phyloP scores from a whole-genome alignment of 2,113 vertebrate genomes.

The Spilogale gracilis region DNA sequence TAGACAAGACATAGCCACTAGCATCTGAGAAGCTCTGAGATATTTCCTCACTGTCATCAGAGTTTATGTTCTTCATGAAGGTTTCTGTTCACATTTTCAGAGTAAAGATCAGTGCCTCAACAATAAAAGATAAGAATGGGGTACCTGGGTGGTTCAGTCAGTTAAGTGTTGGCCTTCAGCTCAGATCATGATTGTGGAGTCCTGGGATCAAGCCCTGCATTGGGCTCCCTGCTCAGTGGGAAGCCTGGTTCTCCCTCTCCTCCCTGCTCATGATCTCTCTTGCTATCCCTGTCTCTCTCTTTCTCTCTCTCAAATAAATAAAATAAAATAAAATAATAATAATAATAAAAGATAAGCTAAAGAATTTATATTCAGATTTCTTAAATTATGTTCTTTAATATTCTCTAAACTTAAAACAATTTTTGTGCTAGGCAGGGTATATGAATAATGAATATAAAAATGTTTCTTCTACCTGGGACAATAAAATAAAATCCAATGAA shows the following conservation, averaged over 20 bases:
- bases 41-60: not conserved
- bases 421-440: slow-evolving; percentile 8
- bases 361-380: slow-evolving; percentile 55
- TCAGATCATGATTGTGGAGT: not conserved
- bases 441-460: slow-evolving; percentile 58
- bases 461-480: slow-evolving; percentile 47
- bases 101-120: slow-evolving; percentile 19
- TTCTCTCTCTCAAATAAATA: not conserved
- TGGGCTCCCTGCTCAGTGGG: too few species aligned
- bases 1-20: not conserved
- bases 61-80: not conserved
- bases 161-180: not conserved
- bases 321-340: not conserved
- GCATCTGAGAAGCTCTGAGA: not conserved
- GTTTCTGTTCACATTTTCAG: slow-evolving; percentile 60
- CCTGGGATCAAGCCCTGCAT: too few species aligned
- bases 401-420: slow-evolving; percentile 49
- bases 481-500: slow-evolving; percentile 70
- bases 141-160: not conserved
- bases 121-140: not conserved
- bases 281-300: not conserved
- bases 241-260: too few species aligned
- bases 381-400: slow-evolving; percentile 48
- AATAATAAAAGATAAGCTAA: not conserved
- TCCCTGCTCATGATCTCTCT: too few species aligned